Evolutionary conservation across 2,888 invertebrate genomes (phyloP).

Genomic region (Ophioninae sp.): DNA sequence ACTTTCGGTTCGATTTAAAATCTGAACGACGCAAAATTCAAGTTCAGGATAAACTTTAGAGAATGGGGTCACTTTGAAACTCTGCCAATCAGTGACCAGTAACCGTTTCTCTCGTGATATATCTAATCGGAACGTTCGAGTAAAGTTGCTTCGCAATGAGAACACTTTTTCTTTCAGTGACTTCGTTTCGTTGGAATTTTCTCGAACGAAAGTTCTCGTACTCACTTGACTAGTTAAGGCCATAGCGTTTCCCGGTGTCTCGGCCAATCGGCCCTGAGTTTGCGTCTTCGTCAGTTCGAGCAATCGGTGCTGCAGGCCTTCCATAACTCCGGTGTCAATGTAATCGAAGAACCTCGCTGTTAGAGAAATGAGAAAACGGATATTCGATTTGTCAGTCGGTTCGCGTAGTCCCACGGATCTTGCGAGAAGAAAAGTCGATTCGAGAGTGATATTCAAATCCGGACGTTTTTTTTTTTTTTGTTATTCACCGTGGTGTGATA

Average conservation of each 20-base stretch:
- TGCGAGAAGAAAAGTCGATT: background rate
- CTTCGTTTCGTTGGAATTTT: background rate
- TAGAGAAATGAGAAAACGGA: background rate
- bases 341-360: conserved; percentile 96
- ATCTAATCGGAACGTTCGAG: background rate
- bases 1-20: too few species aligned
- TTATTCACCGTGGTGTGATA: too few species aligned
- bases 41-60: background rate
- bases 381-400: background rate
- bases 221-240: conserved; percentile 87
- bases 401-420: background rate
- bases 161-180: background rate
- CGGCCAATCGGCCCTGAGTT: conserved; percentile 85
- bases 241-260: conserved; percentile 86
- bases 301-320: conserved; percentile 92
- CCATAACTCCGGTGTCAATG: conserved; percentile 96
- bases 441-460: background rate
- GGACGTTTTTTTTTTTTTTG: background rate
- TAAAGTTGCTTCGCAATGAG: too few species aligned
- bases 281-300: conserved; percentile 84
- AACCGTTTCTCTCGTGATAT: background rate
- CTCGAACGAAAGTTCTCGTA: conserved; percentile 27
- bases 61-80: background rate
- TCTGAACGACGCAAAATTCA: too few species aligned
- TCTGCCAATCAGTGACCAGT: too few species aligned